These are phyloP conservation scores for Myotis yumanensis DNA, from an alignment of 2,113 vertebrate species.

Conservation along the genomic window DNA sequence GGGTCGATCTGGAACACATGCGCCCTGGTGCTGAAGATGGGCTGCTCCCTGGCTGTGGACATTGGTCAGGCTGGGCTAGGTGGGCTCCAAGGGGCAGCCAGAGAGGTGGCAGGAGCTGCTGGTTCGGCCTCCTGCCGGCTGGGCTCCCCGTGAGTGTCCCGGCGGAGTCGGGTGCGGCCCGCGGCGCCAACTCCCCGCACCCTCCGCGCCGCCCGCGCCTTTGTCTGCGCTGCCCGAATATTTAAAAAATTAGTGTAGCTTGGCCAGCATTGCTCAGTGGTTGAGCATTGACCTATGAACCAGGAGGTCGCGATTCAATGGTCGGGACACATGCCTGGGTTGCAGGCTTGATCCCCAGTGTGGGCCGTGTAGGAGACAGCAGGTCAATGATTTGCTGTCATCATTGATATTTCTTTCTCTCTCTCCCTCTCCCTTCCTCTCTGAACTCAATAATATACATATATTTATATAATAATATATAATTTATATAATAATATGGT, in stretches of 20 bases:
- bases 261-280: neutral
- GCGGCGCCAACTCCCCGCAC: too few species aligned
- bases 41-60: constrained; percentile 91
- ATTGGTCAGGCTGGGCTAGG: constrained; percentile 70
- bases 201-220: too few species aligned
- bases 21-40: constrained; percentile 95
- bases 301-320: too few species aligned
- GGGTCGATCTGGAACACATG: constrained; percentile 99
- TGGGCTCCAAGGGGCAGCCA: neutral
- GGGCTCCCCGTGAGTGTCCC: too few species aligned
- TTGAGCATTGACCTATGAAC: neutral
- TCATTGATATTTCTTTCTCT: neutral
- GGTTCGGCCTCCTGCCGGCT: constrained; percentile 7
- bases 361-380: neutral
- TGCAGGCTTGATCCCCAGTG: neutral
- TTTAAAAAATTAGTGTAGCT: neutral
- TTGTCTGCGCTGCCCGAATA: too few species aligned
- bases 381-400: neutral
- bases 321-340: too few species aligned
- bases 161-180: too few species aligned
- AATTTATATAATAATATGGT: neutral
- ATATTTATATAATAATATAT: too few species aligned
- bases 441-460: neutral
- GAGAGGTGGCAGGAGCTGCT: neutral
- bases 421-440: neutral